These are phyloP conservation scores for Cinclus mexicanus DNA, from an alignment of 2,113 vertebrate species.

Conservation along the genomic window DNA sequence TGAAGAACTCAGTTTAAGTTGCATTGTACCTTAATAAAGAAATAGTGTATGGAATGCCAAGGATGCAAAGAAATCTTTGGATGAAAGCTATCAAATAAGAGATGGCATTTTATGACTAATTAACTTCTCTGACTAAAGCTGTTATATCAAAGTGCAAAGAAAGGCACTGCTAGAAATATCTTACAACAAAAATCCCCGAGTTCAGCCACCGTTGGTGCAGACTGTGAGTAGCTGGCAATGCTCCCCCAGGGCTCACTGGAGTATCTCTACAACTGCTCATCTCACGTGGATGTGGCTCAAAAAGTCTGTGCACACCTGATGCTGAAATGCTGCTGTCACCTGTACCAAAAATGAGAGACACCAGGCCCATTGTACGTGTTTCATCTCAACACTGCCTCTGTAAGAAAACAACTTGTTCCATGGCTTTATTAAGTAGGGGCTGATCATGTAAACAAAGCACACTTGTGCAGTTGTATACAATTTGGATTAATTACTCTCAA, in stretches of 20 bases:
- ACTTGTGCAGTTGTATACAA: accelerated
- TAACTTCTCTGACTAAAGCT: not conserved
- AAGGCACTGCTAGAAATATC: not conserved
- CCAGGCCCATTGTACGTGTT: not conserved
- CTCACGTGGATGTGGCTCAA: accelerated
- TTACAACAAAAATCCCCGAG: accelerated
- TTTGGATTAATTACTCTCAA: not conserved
- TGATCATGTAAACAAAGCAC: not conserved
- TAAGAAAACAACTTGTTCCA: not conserved
- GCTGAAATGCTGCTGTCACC: not conserved
- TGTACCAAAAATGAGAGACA: not conserved
- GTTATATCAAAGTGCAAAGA: not conserved
- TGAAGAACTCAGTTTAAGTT: not conserved
- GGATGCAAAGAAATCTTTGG: not conserved
- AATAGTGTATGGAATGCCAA: not conserved
- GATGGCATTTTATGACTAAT: not conserved
- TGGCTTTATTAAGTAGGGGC: not conserved
- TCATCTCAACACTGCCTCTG: not conserved
- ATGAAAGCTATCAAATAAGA: not conserved
- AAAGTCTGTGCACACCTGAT: not conserved
- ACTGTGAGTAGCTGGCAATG: not conserved
- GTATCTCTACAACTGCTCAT: too few relatives aligned
- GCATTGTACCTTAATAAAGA: not conserved
- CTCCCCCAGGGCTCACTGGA: not conserved
- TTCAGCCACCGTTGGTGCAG: not conserved